Percentiles rank a stretch among this genome's conserved stretches.
Evolutionary conservation across 1,140 invertebrate genomes (phyloP).

Genomic region (Zaprionus inermis): DNA sequence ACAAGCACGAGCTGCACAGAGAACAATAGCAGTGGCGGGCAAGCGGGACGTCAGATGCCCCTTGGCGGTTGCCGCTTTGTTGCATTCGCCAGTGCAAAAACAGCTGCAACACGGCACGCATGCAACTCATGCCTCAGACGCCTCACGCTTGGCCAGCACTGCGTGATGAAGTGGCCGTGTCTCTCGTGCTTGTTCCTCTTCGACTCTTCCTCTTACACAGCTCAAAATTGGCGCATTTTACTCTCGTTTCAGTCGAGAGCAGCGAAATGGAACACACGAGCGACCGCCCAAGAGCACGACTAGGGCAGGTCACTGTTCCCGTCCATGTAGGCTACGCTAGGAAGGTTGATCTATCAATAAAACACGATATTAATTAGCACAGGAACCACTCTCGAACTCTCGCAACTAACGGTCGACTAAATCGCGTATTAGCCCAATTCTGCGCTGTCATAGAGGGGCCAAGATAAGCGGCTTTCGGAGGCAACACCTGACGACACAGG

Average conservation of each 20-base stretch:
- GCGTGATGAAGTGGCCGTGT: slow-evolving; percentile 80
- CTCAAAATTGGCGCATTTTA: slow-evolving; percentile 77
- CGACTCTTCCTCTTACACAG: slow-evolving; percentile 17
- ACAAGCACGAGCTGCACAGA: slow-evolving; percentile 72
- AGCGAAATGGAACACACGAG: slow-evolving; percentile 65
- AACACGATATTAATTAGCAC: slow-evolving; percentile 10
- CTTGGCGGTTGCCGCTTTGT: slow-evolving; percentile 51
- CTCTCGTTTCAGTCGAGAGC: slow-evolving; percentile 71
- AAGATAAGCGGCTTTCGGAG: slow-evolving; percentile 48
- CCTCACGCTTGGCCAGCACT: slow-evolving; percentile 76
- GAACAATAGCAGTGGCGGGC: slow-evolving; percentile 61
- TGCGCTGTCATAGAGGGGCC: slow-evolving; percentile 55
- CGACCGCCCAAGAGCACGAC: not conserved
- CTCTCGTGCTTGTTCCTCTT: slow-evolving; percentile 36
- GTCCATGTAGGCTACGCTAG: not conserved
- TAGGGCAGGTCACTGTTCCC: not conserved
- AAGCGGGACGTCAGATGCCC: slow-evolving; percentile 34
- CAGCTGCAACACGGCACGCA: slow-evolving; percentile 54
- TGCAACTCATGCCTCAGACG: slow-evolving; percentile 26
- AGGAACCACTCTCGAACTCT: not conserved
- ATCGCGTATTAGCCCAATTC: slow-evolving; percentile 49
- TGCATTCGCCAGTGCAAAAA: slow-evolving; percentile 35
- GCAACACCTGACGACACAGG: slow-evolving; percentile 43
- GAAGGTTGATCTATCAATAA: slow-evolving; percentile 7
- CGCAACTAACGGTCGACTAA: slow-evolving; percentile 38